These are phyloP conservation scores for Rhynchomys soricoides DNA, from an alignment of 2,113 vertebrate genomes.

Conservation along the genomic window DNA sequence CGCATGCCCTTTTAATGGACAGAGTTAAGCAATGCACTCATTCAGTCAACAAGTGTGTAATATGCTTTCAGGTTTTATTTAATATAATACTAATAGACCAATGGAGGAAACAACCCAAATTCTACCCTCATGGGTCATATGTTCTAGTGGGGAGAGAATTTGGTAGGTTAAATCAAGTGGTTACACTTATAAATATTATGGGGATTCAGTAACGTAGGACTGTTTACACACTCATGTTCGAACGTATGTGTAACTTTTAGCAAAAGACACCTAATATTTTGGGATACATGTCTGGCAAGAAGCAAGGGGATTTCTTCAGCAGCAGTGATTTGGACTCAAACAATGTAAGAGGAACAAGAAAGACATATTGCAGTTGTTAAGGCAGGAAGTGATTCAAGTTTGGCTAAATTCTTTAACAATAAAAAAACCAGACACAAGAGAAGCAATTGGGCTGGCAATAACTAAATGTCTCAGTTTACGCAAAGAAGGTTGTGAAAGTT, in stretches of 20 bases:
- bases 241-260: neutral
- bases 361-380: constrained; percentile 45
- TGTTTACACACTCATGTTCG: neutral
- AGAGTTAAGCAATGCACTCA: neutral
- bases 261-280: neutral
- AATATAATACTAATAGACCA: neutral
- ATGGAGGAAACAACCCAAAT: neutral
- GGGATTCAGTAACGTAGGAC: neutral
- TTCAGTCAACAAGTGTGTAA: neutral
- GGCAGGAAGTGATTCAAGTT: constrained; percentile 78
- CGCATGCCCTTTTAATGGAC: neutral
- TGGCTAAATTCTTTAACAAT: constrained; percentile 59
- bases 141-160: neutral
- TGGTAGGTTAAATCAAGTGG: neutral
- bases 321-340: neutral
- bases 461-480: constrained; percentile 67
- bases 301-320: neutral
- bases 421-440: constrained; percentile 38
- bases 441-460: neutral
- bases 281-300: neutral
- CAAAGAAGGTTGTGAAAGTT: constrained; percentile 68
- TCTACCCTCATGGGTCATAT: neutral
- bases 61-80: neutral
- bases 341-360: neutral
- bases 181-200: neutral